Conservation (phyloP, 1,140 invertebrate species). For the Drosophila miranda region DNA sequence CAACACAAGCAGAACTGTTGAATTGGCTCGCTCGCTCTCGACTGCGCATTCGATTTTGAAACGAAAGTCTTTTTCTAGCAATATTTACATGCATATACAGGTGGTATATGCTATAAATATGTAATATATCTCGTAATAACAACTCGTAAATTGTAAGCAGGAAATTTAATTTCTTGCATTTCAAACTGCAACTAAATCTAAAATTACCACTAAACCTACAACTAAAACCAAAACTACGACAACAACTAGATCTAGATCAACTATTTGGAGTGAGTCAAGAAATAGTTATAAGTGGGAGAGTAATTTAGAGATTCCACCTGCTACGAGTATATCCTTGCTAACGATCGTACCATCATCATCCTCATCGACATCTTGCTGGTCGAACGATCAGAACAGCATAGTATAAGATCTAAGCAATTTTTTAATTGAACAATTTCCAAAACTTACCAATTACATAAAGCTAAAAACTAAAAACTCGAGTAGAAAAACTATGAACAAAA, state of each 20-base stretch:
- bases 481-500: slow-evolving; percentile 8
- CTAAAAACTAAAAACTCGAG: slow-evolving; percentile 14
- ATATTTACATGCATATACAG: slow-evolving; percentile 32
- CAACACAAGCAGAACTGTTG: slow-evolving; percentile 11
- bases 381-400: slow-evolving; percentile 33
- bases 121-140: slow-evolving; percentile 18
- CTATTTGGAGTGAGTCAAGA: no score
- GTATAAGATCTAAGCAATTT: slow-evolving; percentile 26
- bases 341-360: slow-evolving; percentile 19
- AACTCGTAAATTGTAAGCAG: slow-evolving; percentile 57
- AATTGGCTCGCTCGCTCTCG: slow-evolving; percentile 27
- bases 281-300: no score
- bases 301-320: no score
- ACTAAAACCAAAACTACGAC: slow-evolving; percentile 17
- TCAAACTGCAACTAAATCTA: slow-evolving; percentile 31
- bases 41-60: slow-evolving; percentile 34
- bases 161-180: slow-evolving; percentile 73
- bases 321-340: no score
- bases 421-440: slow-evolving; percentile 65
- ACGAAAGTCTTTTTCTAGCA: slow-evolving; percentile 39
- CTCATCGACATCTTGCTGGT: neutral
- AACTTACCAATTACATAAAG: slow-evolving; percentile 37
- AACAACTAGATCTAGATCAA: slow-evolving; percentile 15
- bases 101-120: slow-evolving; percentile 34
- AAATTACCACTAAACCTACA: slow-evolving; percentile 11